These are phyloP conservation scores for Drosophila diplacantha DNA, from an alignment of 2,888 invertebrate species.

Conservation along the genomic window DNA sequence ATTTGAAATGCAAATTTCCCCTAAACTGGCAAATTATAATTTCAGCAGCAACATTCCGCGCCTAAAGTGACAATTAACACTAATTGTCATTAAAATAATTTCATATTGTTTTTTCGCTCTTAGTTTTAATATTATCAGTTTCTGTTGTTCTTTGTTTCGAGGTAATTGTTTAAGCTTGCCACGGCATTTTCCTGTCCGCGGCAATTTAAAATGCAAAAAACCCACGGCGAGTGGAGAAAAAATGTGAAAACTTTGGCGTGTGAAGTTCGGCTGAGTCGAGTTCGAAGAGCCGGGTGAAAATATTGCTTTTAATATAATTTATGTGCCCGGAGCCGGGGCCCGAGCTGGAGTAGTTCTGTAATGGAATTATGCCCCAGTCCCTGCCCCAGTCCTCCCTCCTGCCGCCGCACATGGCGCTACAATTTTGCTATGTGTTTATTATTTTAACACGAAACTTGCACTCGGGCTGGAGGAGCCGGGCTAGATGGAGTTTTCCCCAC, in stretches of 20 bases:
- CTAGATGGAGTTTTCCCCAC: slow-evolving; percentile 38
- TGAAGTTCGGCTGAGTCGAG: slow-evolving; percentile 43
- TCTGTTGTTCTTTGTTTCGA: slow-evolving; percentile 29
- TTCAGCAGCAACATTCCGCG: slow-evolving; percentile 45
- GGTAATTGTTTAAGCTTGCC: slow-evolving; percentile 68
- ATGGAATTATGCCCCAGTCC: slow-evolving; percentile 60
- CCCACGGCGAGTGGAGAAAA: slow-evolving; percentile 1
- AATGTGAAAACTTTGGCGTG: slow-evolving; percentile 46
- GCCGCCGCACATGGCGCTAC: slow-evolving; percentile 56
- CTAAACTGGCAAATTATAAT: slow-evolving; percentile 60
- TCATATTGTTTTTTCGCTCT: slow-evolving; percentile 57
- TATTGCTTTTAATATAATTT: slow-evolving; percentile 67
- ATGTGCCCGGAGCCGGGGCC: slow-evolving; percentile 39
- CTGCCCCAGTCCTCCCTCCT: slow-evolving; percentile 2
- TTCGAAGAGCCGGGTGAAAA: slow-evolving; percentile 45
- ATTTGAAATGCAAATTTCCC: slow-evolving; percentile 67
- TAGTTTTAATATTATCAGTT: slow-evolving; percentile 15
- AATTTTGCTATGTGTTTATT: slow-evolving; percentile 71
- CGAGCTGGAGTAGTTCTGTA: slow-evolving; percentile 44
- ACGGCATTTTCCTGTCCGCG: slow-evolving; percentile 59
- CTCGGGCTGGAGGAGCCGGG: slow-evolving; percentile 33
- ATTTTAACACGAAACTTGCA: slow-evolving; percentile 72
- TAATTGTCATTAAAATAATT: slow-evolving; percentile 72
- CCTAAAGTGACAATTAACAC: slow-evolving; percentile 71
- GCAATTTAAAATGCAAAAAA: slow-evolving; percentile 63